Evolutionary conservation across 2,797 vertebrate genomes (phyloP), one percentile per base, ranked within the genome.

Genomic region (Myripristis jacobus): DNA sequence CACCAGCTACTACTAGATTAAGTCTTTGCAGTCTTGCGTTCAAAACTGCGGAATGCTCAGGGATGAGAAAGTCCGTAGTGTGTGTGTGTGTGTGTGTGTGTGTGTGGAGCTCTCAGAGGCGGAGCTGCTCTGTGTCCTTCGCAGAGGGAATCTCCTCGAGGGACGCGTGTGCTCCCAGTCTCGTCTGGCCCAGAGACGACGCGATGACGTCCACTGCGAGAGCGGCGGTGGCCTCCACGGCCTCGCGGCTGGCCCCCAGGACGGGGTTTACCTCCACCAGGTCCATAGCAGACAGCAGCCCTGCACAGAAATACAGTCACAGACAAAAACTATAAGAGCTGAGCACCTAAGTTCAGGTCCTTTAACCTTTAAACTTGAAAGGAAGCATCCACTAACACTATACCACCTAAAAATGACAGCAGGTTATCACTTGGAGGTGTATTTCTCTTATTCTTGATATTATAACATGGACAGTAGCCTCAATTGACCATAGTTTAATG

Each of bases 181-280:
- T 95, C 16, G 95, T 95, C 91, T 98, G 96, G 43, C 98, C 98
- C 77, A 99, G 94, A 75, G 95, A 95, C 0, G 97, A 96, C 0
- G 96, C 96, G 4, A 99, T 96, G 81, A 98, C 95, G 0, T 98
- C 96, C 0, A 99, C 95, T 1, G 97, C 97, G 15, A 99, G 87
- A 4, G 89, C 86, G 1, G 95, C 95, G 4, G 98, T 99, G 68
- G 95, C 92, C 4, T 96, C 95, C 66, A 96, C 94, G 18, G 96
- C 97, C 64, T 97, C 95, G 0, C 86, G 92, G 70, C 85, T 96
- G 0, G 94, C 87, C 10, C 95, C 98, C 51, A 97, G 85, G 58
- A 84, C 15, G 1, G 98, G 98, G 87, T 99, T 99, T 24, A 99
- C 98, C 88, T 99, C 98, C 31, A 99, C 97, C 79, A 99, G 86